Evolutionary conservation across 2,888 invertebrate genomes (phyloP), one percentile per base, ranked within the genome.

Genomic region (Ligdia adustata): DNA sequence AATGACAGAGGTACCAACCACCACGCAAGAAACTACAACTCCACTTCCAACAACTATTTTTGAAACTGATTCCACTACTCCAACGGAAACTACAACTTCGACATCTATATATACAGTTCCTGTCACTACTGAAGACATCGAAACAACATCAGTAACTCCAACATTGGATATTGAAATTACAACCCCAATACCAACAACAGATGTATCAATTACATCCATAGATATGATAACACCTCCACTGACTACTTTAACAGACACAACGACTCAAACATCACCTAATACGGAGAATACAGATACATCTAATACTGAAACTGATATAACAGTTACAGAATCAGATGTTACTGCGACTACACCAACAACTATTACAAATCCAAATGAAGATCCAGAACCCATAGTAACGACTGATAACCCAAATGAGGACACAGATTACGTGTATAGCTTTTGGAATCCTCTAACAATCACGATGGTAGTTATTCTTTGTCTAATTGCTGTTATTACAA

Each of bases 191-290:
- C 16, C 16, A 4, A 5, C 5, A 3, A 16, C 16, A 16, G 16
- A 16, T 4, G 16, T 5, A 16, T 16, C 16, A 22, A 22, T n/a
- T 6, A 22, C 22, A 22, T 6, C 3, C 2, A 20, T 34, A 2
- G 34, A 20, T 9, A 28, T 27, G 0, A 27, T 18, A 18, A 33
- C 27, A 4, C 24, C 22, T 7, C 1, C 3, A 27, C 3, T 29
- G n/a, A 14, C 32, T 11, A 45, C 37, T 0, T 12, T n/a, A n/a
- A n/a, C n/a, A n/a, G n/a, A n/a, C n/a, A n/a, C 18, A 5, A 40
- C 24, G 3, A 26, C 24, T 15, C 13, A 11, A 9, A 13, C 20
- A n/a, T 14, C 29, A 1, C n/a, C 29, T 13, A 9, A 14, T 4
- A n/a, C n/a, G n/a, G n/a, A n/a, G n/a, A n/a, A n/a, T n/a, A n/a